phyloP scores from a whole-genome alignment of 2,888 invertebrate genomes.

The Drosophila histrio region DNA sequence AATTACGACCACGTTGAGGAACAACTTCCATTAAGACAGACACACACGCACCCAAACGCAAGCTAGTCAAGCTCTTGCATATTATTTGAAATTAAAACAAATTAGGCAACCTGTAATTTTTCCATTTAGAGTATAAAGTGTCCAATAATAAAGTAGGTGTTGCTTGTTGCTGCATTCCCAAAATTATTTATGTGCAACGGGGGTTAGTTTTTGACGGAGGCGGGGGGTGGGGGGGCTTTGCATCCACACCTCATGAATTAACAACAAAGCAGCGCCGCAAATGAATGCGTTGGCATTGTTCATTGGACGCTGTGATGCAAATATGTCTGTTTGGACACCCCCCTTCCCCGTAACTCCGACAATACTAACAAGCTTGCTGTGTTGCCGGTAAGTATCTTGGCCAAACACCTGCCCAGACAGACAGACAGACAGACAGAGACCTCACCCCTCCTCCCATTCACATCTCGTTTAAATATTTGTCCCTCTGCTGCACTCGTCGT shows the following conservation, averaged over 20 bases:
- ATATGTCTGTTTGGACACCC: conserved; percentile 13
- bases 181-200: conserved; percentile 59
- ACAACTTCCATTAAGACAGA: conserved; percentile 75
- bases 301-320: conserved; percentile 33
- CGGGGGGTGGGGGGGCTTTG: background rate
- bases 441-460: background rate
- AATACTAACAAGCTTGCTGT: background rate
- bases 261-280: conserved; percentile 66
- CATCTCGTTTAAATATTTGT: conserved; percentile 33
- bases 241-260: conserved; percentile 76
- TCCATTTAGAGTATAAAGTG: conserved; percentile 75
- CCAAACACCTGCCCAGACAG: conserved; percentile 53
- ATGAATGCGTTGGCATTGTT: conserved; percentile 70
- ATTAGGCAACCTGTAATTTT: conserved; percentile 81
- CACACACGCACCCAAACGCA: conserved; percentile 40
- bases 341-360: background rate
- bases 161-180: conserved; percentile 44
- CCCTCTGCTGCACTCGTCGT: conserved; percentile 2
- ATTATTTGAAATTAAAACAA: conserved; percentile 80
- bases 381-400: conserved; percentile 7
- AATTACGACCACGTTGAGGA: conserved; percentile 77
- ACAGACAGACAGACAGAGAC: background rate
- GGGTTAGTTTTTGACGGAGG: background rate
- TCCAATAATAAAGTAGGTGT: conserved; percentile 81
- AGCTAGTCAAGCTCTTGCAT: conserved; percentile 60